Percentiles rank a stretch among this genome's conserved stretches.
Conservation (phyloP, 2,888 invertebrate genomes). For the Chironomus tentans region DNA sequence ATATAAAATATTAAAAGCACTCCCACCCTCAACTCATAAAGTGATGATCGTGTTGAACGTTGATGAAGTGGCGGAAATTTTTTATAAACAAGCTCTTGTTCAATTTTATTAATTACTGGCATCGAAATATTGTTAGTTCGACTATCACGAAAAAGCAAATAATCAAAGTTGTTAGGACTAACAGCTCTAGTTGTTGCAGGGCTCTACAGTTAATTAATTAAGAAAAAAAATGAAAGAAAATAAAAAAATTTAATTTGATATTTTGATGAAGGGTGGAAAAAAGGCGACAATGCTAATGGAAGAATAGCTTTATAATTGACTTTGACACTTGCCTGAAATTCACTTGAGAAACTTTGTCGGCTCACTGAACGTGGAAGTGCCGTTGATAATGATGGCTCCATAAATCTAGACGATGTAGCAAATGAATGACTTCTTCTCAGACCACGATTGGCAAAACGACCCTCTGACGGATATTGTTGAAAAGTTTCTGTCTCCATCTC, state of each 20-base stretch:
- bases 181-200: not conserved
- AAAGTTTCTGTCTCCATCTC: slow-evolving; percentile 29
- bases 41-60: not conserved
- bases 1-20: slow-evolving; percentile 3
- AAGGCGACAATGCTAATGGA: not conserved
- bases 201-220: not conserved
- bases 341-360: slow-evolving; percentile 56
- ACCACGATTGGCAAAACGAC: slow-evolving; percentile 23
- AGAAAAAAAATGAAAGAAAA: not conserved
- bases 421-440: slow-evolving; percentile 37
- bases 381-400: slow-evolving; percentile 37
- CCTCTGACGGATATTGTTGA: slow-evolving; percentile 31
- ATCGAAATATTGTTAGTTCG: not conserved
- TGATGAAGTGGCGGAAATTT: not conserved
- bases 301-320: not conserved
- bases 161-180: not conserved
- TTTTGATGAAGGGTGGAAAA: too few relatives aligned
- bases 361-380: slow-evolving; percentile 52
- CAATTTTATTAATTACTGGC: not conserved
- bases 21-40: not conserved
- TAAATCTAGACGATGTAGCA: slow-evolving; percentile 31
- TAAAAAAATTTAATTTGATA: not conserved
- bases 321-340: slow-evolving; percentile 48
- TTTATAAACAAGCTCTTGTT: not conserved
- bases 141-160: not conserved